Evolutionary conservation across 1,140 invertebrate genomes (phyloP), one percentile per base, ranked within the genome.

Genomic region (Maniola jurtina): DNA sequence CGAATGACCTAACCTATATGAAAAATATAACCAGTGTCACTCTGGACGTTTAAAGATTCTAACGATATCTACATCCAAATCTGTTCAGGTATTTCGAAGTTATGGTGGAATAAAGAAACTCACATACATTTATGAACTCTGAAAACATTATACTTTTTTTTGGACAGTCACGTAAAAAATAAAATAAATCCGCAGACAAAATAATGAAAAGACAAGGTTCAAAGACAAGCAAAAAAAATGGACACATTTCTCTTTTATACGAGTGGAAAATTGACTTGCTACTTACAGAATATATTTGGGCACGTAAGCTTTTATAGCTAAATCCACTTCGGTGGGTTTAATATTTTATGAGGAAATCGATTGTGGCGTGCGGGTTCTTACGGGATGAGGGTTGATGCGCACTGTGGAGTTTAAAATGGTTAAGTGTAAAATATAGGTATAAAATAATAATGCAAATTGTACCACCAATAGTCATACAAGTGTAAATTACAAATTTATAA

Each of bases 301-400:
- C 42, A 45, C 42, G 42, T 45, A 45, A 45, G 42, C 42, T 45
- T 45, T 45, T 45, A 45, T 45, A 45, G 42, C 42, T 45, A 45
- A 45, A 45, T 45, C 42, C 42, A 45, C 42, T 45, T 45, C 42
- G 42, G 42, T 13, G 42, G 42, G 5, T 45, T 45, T 45, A 45
- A 45, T 45, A 45, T 45, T 45, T 45, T 45, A 45, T 45, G 42
- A 45, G 42, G 13, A 45, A 45, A 45, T 45, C 42, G 42, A 45
- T 45, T 11, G 42, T 45, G 42, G 13, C 42, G 9, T 11, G 42
- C 42, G 42, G 10, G 42, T 45, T 1, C 42, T 45, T 45, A 45
- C 10, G 5, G 5, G 9, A 13, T 45, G 13, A 45, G 13, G 13
- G 42, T n/a, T 13, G 13, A 9, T 13, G 42, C 42, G 42, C 10